These are phyloP conservation scores for Drosophila sproati DNA, from an alignment of 1,140 invertebrate species.

Conservation along the genomic window DNA sequence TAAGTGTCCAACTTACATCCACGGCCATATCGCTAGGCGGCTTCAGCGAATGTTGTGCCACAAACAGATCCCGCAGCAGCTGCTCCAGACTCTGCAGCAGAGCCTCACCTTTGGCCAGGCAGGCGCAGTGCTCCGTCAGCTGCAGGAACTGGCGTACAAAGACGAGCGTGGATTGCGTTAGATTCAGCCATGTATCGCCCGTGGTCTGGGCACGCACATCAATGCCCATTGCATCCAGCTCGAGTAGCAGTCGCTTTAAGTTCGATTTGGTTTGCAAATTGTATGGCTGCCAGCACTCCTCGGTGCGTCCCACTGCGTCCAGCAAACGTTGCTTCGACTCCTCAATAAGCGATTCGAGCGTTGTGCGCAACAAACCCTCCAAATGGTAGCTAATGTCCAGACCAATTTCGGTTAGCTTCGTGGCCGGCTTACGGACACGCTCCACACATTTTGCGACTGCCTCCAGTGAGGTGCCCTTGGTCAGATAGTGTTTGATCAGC, in stretches of 20 bases:
- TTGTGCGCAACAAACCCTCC: constrained; percentile 90
- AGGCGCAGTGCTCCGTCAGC: constrained; percentile 76
- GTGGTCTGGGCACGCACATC: constrained; percentile 77
- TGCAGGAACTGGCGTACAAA: constrained; percentile 79
- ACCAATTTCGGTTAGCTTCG: constrained; percentile 87
- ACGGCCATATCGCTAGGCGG: constrained; percentile 72
- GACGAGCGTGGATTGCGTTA: constrained; percentile 80
- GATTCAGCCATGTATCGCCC: constrained; percentile 83
- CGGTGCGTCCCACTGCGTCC: constrained; percentile 89
- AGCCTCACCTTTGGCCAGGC: constrained; percentile 75
- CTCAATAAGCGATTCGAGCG: constrained; percentile 86
- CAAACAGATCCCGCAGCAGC: constrained; percentile 70
- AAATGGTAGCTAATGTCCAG: constrained; percentile 92
- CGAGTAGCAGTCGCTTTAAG: constrained; percentile 84
- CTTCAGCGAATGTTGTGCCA: constrained; percentile 75
- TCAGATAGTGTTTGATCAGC: constrained; percentile 96
- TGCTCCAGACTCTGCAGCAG: constrained; percentile 69
- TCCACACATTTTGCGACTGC: constrained; percentile 94
- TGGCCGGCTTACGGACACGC: constrained; percentile 90
- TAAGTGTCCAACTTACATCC: constrained; percentile 63
- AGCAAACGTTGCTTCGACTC: constrained; percentile 85
- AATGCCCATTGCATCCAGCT: constrained; percentile 85
- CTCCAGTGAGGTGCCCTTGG: constrained; percentile 93
- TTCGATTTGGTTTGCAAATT: constrained; percentile 88
- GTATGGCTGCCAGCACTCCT: constrained; percentile 90